Evolutionary conservation across 2,888 invertebrate species (phyloP).

Genomic region (Plagiodera versicolora): DNA sequence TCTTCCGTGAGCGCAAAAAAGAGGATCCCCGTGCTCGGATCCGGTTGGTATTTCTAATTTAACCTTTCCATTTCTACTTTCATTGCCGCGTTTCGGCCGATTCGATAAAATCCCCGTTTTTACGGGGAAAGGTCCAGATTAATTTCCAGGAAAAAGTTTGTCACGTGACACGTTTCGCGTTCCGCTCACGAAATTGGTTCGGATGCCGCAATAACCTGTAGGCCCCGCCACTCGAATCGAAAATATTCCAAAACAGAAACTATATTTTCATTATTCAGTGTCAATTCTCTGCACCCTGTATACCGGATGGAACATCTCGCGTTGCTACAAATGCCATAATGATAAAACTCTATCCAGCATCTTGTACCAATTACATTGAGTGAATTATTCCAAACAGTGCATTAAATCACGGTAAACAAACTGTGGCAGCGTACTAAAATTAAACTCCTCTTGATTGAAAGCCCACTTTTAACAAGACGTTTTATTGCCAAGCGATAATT

Average conservation of each 20-base stretch:
- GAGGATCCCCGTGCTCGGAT: background rate
- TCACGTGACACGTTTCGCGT: too few species aligned
- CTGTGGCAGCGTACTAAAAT: background rate
- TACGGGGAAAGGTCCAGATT: slow-evolving; percentile 18
- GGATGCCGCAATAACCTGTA: too few species aligned
- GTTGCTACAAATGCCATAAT: too few species aligned
- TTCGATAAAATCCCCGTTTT: background rate
- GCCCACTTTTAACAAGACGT: background rate
- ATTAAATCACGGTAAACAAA: slow-evolving; percentile 16
- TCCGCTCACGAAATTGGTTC: too few species aligned
- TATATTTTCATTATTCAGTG: too few species aligned
- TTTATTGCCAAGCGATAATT: background rate
- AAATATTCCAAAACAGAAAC: too few species aligned
- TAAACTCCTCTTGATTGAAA: background rate
- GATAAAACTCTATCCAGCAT: background rate
- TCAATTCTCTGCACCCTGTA: too few species aligned
- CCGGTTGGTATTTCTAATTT: slow-evolving; percentile 5
- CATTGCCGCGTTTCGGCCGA: slow-evolving; percentile 1
- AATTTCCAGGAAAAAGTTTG: slow-evolving; percentile 22
- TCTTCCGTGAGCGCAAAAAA: background rate
- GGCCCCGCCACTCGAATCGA: too few species aligned
- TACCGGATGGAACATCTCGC: too few species aligned
- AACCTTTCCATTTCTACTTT: slow-evolving; percentile 12
- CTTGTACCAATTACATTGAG: background rate
- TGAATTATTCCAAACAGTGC: slow-evolving; percentile 13